A percentile compares a stretch with the other conserved stretches of the same genome.
Evolutionary conservation across 2,113 vertebrate species (phyloP).

Genomic region (Sinosuthora webbiana): DNA sequence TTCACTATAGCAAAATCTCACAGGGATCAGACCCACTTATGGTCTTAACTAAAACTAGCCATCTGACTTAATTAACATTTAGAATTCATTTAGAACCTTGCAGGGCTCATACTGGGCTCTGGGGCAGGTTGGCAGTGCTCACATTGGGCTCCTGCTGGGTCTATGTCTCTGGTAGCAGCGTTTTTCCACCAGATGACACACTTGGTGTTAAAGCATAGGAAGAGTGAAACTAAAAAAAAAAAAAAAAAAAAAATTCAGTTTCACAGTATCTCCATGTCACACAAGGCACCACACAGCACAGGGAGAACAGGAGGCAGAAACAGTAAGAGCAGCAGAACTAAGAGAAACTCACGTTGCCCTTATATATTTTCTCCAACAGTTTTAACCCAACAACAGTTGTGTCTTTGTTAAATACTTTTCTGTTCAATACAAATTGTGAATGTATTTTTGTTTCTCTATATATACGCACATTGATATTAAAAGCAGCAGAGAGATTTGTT

Average conservation of each 20-base stretch:
- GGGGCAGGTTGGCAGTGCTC: constrained; percentile 44
- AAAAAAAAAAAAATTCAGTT: not conserved
- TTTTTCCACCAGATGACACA: not conserved
- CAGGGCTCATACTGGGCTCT: constrained; percentile 64
- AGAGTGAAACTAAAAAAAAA: not conserved
- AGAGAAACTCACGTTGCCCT: not conserved
- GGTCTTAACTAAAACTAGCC: constrained; percentile 71
- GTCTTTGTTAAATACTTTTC: not conserved
- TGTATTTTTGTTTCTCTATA: not conserved
- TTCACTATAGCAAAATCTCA: constrained; percentile 53
- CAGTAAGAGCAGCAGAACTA: not conserved
- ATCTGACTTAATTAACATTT: constrained; percentile 67
- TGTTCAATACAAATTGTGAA: not conserved
- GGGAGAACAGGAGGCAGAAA: not conserved
- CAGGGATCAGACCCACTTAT: constrained; percentile 67
- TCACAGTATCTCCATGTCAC: not conserved
- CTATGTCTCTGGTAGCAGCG: not conserved
- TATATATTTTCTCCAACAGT: not conserved
- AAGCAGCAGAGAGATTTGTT: not conserved
- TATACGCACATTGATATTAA: not conserved
- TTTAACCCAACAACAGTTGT: not conserved
- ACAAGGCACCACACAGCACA: not conserved
- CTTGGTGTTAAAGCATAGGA: not conserved
- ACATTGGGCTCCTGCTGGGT: constrained; percentile 49
- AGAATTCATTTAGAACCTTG: constrained; percentile 64